phyloP scores from a whole-genome alignment of 2,888 invertebrate species.

The Mythimna impura region DNA sequence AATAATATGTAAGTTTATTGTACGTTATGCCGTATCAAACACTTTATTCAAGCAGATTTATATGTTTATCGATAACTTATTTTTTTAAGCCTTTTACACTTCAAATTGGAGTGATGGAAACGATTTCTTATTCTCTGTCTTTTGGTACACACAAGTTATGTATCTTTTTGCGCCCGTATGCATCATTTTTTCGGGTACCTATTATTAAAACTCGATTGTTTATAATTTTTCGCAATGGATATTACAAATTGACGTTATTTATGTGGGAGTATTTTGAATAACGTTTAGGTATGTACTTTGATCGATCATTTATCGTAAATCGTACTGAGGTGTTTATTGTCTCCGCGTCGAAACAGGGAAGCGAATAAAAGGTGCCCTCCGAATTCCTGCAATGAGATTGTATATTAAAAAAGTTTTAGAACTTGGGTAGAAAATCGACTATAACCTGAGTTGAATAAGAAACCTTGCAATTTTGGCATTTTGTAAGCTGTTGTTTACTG shows the following conservation, averaged over 20 bases:
- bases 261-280: conserved; percentile 83
- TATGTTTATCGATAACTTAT: conserved; percentile 48
- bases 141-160: conserved; percentile 71
- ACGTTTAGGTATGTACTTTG: conserved; percentile 82
- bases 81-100: conserved; percentile 58
- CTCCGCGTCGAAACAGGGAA: conserved; percentile 78
- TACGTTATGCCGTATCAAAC: conserved; percentile 17
- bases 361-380: conserved; percentile 83
- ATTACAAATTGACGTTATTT: conserved; percentile 83
- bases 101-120: conserved; percentile 58
- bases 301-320: conserved; percentile 81
- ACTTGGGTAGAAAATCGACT: background rate
- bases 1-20: no score
- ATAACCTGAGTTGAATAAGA: background rate
- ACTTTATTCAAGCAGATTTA: conserved; percentile 48
- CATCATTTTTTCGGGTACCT: conserved; percentile 65
- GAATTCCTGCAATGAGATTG: conserved; percentile 77
- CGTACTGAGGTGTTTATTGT: conserved; percentile 86
- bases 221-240: conserved; percentile 70
- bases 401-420: background rate
- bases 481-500: no score
- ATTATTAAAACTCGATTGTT: conserved; percentile 52
- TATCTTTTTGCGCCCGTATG: conserved; percentile 60
- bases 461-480: no score
- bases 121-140: conserved; percentile 65